A percentile compares a stretch with the other conserved stretches of the same genome.
phyloP scores from a whole-genome alignment of 1,140 invertebrate species.

The Drosophila persimilis region DNA sequence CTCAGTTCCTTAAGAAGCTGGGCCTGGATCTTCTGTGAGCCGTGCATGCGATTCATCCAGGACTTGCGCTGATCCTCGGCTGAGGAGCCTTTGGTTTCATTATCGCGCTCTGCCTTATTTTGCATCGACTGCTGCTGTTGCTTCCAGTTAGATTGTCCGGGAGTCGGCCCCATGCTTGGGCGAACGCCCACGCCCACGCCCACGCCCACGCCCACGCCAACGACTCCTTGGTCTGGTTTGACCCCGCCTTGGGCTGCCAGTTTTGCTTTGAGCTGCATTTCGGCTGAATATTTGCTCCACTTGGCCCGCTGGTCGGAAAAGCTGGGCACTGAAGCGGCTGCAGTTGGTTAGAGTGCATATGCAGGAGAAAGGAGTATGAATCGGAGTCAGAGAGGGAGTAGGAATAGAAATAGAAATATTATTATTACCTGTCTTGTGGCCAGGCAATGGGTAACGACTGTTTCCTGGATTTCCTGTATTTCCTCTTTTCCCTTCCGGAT shows the following conservation, averaged over 20 bases:
- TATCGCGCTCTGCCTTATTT: background rate
- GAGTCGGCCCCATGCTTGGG: background rate
- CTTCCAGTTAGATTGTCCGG: conserved; percentile 2
- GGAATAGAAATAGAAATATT: too few species aligned
- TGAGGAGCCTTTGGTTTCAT: conserved; percentile 15
- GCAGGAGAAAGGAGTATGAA: too few species aligned
- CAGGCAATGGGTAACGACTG: too few species aligned
- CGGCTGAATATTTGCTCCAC: conserved; percentile 60
- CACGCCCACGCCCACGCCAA: too few species aligned
- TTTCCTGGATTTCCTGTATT: too few species aligned
- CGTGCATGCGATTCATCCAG: conserved; percentile 72
- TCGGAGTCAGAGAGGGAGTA: too few species aligned
- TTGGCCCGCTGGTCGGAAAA: conserved; percentile 61
- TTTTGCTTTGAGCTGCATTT: conserved; percentile 29
- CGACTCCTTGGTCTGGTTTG: background rate
- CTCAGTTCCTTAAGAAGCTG: conserved; percentile 64
- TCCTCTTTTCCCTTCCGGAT: too few species aligned
- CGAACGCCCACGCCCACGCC: too few species aligned
- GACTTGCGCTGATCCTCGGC: conserved; percentile 40
- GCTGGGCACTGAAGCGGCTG: background rate
- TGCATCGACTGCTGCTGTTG: conserved; percentile 14
- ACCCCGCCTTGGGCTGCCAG: background rate
- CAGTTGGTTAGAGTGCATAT: too few species aligned
- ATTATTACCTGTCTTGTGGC: too few species aligned
- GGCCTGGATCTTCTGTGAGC: conserved; percentile 50